Evolutionary conservation across 2,888 invertebrate genomes (phyloP), one percentile per base, ranked within the genome.

Genomic region (Platycnemis pennipes): DNA sequence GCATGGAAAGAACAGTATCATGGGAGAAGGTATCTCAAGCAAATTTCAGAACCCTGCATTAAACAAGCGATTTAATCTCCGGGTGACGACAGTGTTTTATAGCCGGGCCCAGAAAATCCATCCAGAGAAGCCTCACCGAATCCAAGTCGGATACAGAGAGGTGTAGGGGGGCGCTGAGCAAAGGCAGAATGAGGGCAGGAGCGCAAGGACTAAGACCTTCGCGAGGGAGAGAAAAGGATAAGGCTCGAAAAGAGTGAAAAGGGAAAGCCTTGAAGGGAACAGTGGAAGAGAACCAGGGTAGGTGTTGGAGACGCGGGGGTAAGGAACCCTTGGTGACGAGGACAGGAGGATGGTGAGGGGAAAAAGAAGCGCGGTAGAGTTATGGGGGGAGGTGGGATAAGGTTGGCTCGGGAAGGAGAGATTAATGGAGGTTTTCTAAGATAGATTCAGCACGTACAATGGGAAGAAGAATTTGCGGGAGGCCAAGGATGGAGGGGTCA

Each of bases 361-460:
- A n/a, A 22, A 22, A n/a, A 22, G 37, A 11, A 37, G 11, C 13
- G 2, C 31, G 77, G 37, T 37, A 37, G 77, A 77, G 37, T 77
- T 77, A 77, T 77, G 77, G 77, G 77, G 11, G 77, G 13, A 77
- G 77, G 77, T 31, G 7, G 77, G 77, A 77, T 77, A 77, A 63
- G 77, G 37, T 49, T 31, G 37, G 37, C 11, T 31, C 77, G 31
- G 31, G 37, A 77, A 13, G 77, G 13, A 13, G 63, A 77, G 77
- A 77, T 77, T 77, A 77, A 77, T 77, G 77, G 77, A 31, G 77
- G 37, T 77, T 77, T 77, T 77, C 77, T 37, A 77, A 77, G 77
- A 77, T 77, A 77, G 77, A 77, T 77, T 77, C 77, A 77, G 77
- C 77, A 77, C 77, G 77, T 37, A 77, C 77, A 77, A 77, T 16